Conservation (phyloP, 2,113 vertebrate genomes). For the Ophthalmolycus amberensis region DNA sequence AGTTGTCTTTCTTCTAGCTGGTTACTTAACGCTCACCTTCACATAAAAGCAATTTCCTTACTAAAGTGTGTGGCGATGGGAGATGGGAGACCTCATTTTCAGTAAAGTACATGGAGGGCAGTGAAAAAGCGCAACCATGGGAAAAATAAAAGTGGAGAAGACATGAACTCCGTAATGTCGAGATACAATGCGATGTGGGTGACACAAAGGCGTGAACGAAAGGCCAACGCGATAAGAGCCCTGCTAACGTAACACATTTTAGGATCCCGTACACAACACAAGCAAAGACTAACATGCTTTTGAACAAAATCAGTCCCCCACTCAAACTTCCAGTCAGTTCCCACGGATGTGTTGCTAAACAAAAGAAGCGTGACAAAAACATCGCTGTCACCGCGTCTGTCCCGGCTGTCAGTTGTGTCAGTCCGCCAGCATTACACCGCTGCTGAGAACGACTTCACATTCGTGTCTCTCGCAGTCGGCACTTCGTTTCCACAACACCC, state of each 20-base stretch:
- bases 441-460: conserved; percentile 53
- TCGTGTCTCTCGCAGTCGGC: conserved; percentile 50
- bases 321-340: conserved; percentile 15
- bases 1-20: conserved; percentile 3
- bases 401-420: conserved; percentile 51
- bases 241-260: background rate
- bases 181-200: conserved; percentile 6
- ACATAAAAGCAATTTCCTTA: conserved; percentile 8
- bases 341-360: conserved; percentile 35
- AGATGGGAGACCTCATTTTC: conserved; percentile 1
- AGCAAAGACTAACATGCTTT: conserved; percentile 1
- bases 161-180: background rate
- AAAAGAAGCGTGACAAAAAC: conserved; percentile 37
- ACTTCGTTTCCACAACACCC: conserved; percentile 35
- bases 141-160: background rate
- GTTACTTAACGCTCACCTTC: conserved; percentile 5
- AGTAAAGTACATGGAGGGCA: background rate
- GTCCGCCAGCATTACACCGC: conserved; percentile 22
- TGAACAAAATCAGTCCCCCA: conserved; percentile 3
- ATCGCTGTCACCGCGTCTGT: conserved; percentile 29
- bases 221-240: background rate
- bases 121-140: background rate
- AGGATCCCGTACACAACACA: background rate
- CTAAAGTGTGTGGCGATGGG: background rate
- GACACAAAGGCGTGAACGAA: background rate